Evolutionary conservation across 2,797 vertebrate species (phyloP).

Genomic region (Spheniscus humboldti): DNA sequence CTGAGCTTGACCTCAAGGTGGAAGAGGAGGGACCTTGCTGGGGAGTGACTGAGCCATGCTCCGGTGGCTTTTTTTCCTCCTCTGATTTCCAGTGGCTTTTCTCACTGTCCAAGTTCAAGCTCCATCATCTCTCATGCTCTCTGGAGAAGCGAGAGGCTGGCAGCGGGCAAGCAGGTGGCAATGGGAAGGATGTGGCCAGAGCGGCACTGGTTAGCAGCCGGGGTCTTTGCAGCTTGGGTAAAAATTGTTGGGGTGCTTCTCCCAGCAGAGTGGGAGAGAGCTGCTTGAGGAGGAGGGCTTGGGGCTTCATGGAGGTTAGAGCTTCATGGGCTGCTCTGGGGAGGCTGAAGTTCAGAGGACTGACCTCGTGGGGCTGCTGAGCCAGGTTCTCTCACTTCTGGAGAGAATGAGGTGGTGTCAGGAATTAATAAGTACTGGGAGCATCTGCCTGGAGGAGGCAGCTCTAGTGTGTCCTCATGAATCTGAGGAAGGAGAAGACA

Average conservation of each 20-base stretch:
- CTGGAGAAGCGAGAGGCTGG: neutral
- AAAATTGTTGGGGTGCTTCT: neutral
- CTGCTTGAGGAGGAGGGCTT: neutral
- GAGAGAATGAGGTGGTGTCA: neutral
- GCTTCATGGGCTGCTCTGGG: neutral
- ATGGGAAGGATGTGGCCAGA: neutral
- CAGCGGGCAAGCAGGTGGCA: neutral
- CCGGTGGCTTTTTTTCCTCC: neutral
- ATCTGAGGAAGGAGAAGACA: neutral
- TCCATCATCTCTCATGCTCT: neutral
- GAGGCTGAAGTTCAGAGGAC: neutral
- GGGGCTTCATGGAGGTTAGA: neutral
- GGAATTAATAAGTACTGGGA: neutral
- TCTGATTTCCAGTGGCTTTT: neutral
- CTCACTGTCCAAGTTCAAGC: neutral
- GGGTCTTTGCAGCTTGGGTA: neutral
- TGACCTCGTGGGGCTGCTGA: neutral
- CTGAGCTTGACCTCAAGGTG: neutral
- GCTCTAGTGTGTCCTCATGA: fast-evolving
- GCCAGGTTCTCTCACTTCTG: neutral
- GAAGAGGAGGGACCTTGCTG: neutral
- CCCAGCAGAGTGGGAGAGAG: neutral
- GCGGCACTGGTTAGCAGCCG: fast-evolving
- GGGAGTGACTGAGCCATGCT: neutral
- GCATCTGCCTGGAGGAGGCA: neutral